Evolutionary conservation across 2,113 vertebrate species (phyloP).

Genomic region (Pelusios castaneus): DNA sequence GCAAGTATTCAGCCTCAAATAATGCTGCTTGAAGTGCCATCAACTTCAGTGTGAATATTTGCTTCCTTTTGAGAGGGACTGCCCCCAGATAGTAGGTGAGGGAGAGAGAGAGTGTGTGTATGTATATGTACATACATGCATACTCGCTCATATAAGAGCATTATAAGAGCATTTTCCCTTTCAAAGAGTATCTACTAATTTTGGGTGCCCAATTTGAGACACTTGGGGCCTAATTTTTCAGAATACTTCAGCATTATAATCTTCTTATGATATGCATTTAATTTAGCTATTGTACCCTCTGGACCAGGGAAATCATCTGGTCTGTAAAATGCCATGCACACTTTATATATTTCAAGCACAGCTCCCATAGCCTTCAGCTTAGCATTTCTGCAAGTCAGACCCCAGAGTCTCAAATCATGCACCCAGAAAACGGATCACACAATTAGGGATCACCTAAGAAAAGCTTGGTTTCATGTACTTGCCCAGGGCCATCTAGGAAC

Average conservation of each 20-base stretch:
- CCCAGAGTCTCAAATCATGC: not conserved
- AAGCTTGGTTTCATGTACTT: not conserved
- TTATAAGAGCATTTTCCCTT: fast-evolving
- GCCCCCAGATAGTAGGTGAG: no score
- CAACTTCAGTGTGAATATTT: not conserved
- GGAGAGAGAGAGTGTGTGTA: no score
- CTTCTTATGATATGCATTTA: not conserved
- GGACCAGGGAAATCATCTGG: not conserved
- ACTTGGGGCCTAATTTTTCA: no score
- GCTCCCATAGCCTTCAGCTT: not conserved
- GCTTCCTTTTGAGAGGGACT: not conserved
- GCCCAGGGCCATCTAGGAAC: not conserved
- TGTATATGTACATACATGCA: no score
- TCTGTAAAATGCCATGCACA: not conserved
- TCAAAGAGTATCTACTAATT: no score
- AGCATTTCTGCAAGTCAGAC: no score
- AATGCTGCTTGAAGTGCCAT: no score
- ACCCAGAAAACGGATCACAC: not conserved
- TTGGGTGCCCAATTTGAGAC: no score
- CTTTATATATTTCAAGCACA: not conserved
- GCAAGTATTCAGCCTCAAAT: no score
- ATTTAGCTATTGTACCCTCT: not conserved
- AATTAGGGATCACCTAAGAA: not conserved
- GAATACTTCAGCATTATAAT: no score
- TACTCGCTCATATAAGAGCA: no score